Evolutionary conservation across 2,797 vertebrate species (phyloP).

Genomic region (Paramormyrops hopkinsi): DNA sequence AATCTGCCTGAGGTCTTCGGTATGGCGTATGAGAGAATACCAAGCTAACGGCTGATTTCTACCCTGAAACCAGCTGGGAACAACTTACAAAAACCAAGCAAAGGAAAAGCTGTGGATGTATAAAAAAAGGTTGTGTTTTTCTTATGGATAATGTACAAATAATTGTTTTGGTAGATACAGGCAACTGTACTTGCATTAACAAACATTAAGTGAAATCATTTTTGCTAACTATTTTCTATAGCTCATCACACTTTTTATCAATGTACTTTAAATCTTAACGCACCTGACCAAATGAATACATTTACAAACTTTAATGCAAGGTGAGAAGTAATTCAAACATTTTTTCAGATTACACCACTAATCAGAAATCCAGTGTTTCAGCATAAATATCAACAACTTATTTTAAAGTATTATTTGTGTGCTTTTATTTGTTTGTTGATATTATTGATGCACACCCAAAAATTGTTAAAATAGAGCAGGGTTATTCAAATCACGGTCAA

Average conservation of each 20-base stretch:
- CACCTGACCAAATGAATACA: not conserved
- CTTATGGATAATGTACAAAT: not conserved
- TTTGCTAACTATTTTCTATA: not conserved
- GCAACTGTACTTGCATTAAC: not conserved
- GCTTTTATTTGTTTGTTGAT: not conserved
- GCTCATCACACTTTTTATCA: not conserved
- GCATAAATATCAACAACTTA: not conserved
- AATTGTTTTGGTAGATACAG: not conserved
- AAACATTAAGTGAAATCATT: not conserved
- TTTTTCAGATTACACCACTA: not conserved
- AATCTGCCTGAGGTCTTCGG: constrained; percentile 2
- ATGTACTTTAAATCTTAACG: not conserved
- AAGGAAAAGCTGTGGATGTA: not conserved
- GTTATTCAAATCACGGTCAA: not conserved
- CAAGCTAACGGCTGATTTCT: not conserved
- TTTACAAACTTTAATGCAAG: not conserved
- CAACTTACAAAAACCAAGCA: not conserved
- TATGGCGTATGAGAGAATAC: not conserved
- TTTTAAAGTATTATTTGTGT: not conserved
- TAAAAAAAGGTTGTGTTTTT: not conserved
- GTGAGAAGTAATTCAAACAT: not conserved
- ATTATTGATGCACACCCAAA: not conserved
- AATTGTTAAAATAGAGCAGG: not conserved
- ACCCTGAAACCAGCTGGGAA: not conserved
- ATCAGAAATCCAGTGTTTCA: not conserved